Conservation (phyloP, 2,797 vertebrate genomes). For the Sylvilagus floridanus region DNA sequence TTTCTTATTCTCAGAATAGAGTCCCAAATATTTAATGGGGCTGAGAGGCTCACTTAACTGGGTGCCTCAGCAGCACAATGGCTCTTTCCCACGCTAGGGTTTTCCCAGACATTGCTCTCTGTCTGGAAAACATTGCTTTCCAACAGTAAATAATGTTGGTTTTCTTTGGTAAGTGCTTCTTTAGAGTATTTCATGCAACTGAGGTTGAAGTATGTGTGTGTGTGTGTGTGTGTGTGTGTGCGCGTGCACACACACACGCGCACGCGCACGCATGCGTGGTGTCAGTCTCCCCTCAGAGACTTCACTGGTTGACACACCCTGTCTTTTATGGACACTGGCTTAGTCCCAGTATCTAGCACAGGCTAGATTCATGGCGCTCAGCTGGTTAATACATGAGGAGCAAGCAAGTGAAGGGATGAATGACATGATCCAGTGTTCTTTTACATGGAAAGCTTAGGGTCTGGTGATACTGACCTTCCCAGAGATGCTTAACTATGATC, state of each 20-base stretch:
- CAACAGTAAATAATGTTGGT: not conserved
- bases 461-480: not conserved
- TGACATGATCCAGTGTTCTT: not conserved
- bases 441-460: not conserved
- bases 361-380: not conserved
- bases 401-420: not conserved
- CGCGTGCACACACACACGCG: too few relatives aligned
- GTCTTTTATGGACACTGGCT: not conserved
- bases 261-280: rapidly evolving
- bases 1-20: not conserved
- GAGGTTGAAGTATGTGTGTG: not conserved
- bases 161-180: not conserved
- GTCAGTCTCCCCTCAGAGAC: not conserved
- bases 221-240: rapidly evolving
- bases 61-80: too few relatives aligned
- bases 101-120: not conserved
- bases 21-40: not conserved
- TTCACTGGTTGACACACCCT: not conserved
- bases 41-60: rapidly evolving
- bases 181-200: not conserved
- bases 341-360: not conserved
- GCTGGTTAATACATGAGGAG: not conserved
- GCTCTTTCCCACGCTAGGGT: not conserved
- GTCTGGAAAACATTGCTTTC: not conserved
- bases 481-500: not conserved